Percentiles rank a stretch among this genome's conserved stretches.
These are phyloP conservation scores for Phalacrocorax brasilianus DNA, from an alignment of 2,113 vertebrate genomes.

Conservation along the genomic window DNA sequence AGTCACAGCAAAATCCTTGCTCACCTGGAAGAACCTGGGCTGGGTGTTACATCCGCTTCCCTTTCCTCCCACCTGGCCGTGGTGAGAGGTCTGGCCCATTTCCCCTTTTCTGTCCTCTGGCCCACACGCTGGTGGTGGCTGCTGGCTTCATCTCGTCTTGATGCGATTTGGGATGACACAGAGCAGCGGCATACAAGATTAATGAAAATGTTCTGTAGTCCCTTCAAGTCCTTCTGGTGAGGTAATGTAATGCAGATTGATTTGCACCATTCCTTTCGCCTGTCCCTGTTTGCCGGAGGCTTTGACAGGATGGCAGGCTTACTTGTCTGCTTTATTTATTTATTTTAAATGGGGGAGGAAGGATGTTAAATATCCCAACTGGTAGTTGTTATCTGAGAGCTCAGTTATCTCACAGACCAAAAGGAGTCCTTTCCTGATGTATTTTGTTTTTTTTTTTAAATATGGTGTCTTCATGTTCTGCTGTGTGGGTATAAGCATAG, in stretches of 20 bases:
- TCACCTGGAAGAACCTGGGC: background rate
- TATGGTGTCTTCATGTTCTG: background rate
- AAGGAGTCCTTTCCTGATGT: background rate
- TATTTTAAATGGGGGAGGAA: background rate
- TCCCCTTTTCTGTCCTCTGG: background rate
- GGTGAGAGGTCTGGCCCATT: background rate
- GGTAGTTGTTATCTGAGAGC: background rate
- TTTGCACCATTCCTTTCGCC: background rate
- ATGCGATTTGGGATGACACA: background rate
- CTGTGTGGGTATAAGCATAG: background rate
- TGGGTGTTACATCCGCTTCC: background rate
- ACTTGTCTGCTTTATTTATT: slow-evolving; percentile 23
- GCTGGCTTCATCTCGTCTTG: background rate
- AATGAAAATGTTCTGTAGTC: slow-evolving; percentile 22
- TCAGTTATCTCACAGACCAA: background rate
- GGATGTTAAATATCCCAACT: background rate
- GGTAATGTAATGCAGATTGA: slow-evolving; percentile 42
- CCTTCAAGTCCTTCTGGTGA: slow-evolving; percentile 19
- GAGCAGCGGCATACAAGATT: background rate
- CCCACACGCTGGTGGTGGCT: accelerated
- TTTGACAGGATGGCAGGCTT: background rate
- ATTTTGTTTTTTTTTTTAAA: background rate
- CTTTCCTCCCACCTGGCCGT: background rate
- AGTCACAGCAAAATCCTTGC: background rate
- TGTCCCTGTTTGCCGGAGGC: background rate